Conservation (phyloP, 1,140 invertebrate species). For the Drosophila subobscura region DNA sequence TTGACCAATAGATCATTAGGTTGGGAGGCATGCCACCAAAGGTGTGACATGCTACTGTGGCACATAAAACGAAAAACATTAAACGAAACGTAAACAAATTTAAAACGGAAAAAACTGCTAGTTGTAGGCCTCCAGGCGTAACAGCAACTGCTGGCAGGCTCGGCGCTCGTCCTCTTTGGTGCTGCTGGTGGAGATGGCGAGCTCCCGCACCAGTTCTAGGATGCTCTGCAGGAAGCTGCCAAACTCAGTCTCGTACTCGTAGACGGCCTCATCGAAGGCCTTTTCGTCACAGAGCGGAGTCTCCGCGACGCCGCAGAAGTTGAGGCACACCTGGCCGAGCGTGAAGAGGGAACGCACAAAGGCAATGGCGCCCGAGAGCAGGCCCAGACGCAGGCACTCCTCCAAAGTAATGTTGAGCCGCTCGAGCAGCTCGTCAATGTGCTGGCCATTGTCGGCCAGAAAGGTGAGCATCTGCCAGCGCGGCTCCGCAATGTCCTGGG, state of each 20-base stretch:
- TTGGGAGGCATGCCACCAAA: too few relatives aligned
- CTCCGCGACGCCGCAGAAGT: slow-evolving; percentile 44
- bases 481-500: slow-evolving; percentile 37
- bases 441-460: slow-evolving; percentile 13
- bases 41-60: neutral
- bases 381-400: slow-evolving; percentile 23
- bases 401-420: slow-evolving; percentile 38
- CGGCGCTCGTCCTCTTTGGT: slow-evolving; percentile 11
- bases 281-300: neutral
- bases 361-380: slow-evolving; percentile 29
- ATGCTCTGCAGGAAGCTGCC: slow-evolving; percentile 32
- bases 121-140: slow-evolving; percentile 29
- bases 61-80: neutral
- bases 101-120: neutral
- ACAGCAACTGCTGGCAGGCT: slow-evolving; percentile 42
- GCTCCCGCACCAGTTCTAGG: slow-evolving; percentile 39
- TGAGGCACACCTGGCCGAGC: slow-evolving; percentile 59
- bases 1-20: too few relatives aligned
- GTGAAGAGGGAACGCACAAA: slow-evolving; percentile 54
- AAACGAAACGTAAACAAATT: neutral
- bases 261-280: slow-evolving; percentile 3
- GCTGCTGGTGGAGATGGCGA: slow-evolving; percentile 13
- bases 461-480: slow-evolving; percentile 34
- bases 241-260: slow-evolving; percentile 52
- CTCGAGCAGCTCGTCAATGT: slow-evolving; percentile 43